Conservation (phyloP, 2,797 vertebrate genomes). For the Tinamus major region DNA sequence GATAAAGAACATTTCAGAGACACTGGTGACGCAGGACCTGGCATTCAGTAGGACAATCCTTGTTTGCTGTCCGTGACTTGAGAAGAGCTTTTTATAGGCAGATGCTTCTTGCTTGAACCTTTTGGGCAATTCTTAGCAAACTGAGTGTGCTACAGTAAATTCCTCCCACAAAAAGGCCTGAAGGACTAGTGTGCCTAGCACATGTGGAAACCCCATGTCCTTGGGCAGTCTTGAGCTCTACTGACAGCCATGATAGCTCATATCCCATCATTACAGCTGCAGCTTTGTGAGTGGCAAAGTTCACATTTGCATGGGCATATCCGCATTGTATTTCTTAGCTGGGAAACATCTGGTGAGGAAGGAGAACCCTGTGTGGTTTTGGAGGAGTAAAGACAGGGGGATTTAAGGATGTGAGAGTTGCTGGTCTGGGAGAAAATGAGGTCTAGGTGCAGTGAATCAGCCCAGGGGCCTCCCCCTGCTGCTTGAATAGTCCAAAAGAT, state of each 20-base stretch:
- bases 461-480: background rate
- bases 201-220: rapidly evolving
- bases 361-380: background rate
- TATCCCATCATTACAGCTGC: background rate
- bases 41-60: background rate
- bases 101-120: background rate
- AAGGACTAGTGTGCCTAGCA: background rate
- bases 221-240: background rate
- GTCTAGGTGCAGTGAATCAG: background rate
- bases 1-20: background rate
- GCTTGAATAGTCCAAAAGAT: background rate
- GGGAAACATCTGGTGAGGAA: background rate
- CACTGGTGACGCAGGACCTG: background rate
- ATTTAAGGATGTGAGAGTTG: background rate
- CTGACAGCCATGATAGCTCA: background rate
- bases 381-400: background rate
- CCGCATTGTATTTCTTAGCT: background rate
- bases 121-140: background rate
- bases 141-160: background rate
- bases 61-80: background rate
- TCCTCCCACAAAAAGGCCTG: background rate
- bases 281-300: background rate
- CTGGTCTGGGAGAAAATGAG: background rate
- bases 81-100: background rate
- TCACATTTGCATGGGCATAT: rapidly evolving